Evolutionary conservation across 2,113 vertebrate species (phyloP).

Genomic region (Machaerirhynchus nigripectus): DNA sequence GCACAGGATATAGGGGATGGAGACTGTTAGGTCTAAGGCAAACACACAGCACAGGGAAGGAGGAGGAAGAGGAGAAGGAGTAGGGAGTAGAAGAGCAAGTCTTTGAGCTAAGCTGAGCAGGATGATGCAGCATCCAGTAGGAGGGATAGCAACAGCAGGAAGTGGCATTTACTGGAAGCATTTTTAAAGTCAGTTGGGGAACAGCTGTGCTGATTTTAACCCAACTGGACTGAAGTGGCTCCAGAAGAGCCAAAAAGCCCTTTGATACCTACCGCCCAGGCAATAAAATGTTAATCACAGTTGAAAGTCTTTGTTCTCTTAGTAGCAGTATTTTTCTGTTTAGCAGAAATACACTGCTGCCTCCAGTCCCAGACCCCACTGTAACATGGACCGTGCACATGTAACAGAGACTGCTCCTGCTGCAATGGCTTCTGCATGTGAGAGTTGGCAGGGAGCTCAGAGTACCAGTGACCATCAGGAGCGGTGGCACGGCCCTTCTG

Average conservation of each 20-base stretch:
- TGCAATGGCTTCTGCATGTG: not conserved
- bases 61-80: not conserved
- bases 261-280: slow-evolving; percentile 23
- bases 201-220: slow-evolving; percentile 54
- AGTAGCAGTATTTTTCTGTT: not conserved
- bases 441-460: not conserved
- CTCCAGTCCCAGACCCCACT: not conserved
- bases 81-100: not conserved
- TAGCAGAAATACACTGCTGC: not conserved
- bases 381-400: rapidly evolving
- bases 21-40: not conserved
- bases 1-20: not conserved
- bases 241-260: slow-evolving; percentile 26
- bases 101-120: not conserved
- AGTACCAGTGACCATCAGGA: not conserved
- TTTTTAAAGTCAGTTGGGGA: slow-evolving; percentile 47
- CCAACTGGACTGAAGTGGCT: slow-evolving; percentile 33
- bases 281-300: slow-evolving; percentile 36
- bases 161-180: not conserved
- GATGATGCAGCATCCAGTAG: not conserved
- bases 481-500: not conserved
- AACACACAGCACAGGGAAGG: not conserved
- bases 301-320: slow-evolving; percentile 48
- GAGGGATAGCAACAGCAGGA: slow-evolving; percentile 8
- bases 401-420: not conserved